Evolutionary conservation across 2,113 vertebrate genomes (phyloP), one percentile per base, ranked within the genome.

Genomic region (Hyperopisus bebe): DNA sequence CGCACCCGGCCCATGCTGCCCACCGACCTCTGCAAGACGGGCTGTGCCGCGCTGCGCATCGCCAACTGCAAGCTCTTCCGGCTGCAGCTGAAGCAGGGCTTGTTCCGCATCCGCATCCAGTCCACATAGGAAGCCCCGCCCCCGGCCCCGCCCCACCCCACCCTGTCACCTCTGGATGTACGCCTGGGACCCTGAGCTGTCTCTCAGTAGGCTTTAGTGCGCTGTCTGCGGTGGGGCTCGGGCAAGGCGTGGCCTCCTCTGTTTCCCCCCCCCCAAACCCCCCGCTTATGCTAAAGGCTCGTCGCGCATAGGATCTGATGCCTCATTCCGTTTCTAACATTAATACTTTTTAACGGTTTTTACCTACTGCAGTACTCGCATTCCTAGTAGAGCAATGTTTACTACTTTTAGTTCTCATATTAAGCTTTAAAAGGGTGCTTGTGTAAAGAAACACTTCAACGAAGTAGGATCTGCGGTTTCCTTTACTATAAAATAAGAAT

Each of bases 1-100:
- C 97, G 96, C 92, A 99, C 97, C 0, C 97, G 97, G 19, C 97
- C 96, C 0, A 96, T 99, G n/a, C 94, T 98, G 44, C 93, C 97
- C 0, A 96, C 95, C 0, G 98, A 99, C 95, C 97, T 98, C 7
- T 98, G 97, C 39, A 97, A 97, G 53, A 98, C 98, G 0, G 96
- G 96, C 88, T 99, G 98, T 0, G 96, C 97, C 0, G 95, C 97
- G 11, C 92, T 99, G 90, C 97, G 98, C 1, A 97, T 99, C 11
- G 98, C 98, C 53, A 99, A 99, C 95, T 99, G 98, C 93, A 97
- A 98, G 48, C 98, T 99, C 84, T 99, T 99, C 91, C 97, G 97
- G 2, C 97, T 99, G 88, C 98, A 99, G 95, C 96, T 98, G 31
- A 96, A 97, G 48, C 98, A 99, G 93, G 98, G 98, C 1, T 90